These are phyloP conservation scores for Lagodon rhomboides DNA, from an alignment of 2,797 vertebrate genomes.

Conservation along the genomic window DNA sequence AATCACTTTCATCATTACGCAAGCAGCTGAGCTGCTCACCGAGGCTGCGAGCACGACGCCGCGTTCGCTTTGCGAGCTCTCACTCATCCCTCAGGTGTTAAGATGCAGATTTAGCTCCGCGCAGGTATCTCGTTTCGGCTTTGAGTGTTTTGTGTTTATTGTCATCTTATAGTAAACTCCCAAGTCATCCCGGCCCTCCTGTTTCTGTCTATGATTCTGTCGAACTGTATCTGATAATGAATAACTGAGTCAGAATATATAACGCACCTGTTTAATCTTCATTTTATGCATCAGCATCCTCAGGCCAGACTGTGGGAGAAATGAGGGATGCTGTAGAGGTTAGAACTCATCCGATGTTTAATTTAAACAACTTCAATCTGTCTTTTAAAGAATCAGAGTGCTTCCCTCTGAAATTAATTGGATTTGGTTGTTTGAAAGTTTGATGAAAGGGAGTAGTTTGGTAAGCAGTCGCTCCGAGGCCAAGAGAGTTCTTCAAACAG, in stretches of 20 bases:
- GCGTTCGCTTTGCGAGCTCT: constrained; percentile 25
- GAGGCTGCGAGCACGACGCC: not conserved
- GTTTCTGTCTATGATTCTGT: constrained; percentile 9
- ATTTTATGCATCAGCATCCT: not conserved
- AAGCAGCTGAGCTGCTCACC: constrained; percentile 29
- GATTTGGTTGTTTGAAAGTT: constrained; percentile 40
- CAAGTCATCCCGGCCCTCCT: not conserved
- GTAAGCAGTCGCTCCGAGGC: constrained; percentile 34
- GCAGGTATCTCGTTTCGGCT: constrained; percentile 25
- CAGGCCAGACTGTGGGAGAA: not conserved
- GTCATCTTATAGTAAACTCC: constrained; percentile 8
- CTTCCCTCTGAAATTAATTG: constrained; percentile 10
- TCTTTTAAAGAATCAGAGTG: not conserved
- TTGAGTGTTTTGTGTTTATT: constrained; percentile 34
- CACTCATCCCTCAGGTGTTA: not conserved
- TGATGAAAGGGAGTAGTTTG: constrained; percentile 40
- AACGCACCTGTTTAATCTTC: constrained; percentile 5
- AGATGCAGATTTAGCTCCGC: not conserved
- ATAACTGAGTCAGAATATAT: not conserved
- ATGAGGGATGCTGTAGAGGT: constrained; percentile 11
- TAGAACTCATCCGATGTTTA: constrained; percentile 25
- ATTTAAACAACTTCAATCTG: constrained; percentile 9
- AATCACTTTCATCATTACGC: constrained; percentile 33
- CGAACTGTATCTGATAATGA: too few relatives aligned
- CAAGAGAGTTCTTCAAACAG: constrained; percentile 55